Conservation (phyloP, 2,113 vertebrate species). For the Cavia aperea region DNA sequence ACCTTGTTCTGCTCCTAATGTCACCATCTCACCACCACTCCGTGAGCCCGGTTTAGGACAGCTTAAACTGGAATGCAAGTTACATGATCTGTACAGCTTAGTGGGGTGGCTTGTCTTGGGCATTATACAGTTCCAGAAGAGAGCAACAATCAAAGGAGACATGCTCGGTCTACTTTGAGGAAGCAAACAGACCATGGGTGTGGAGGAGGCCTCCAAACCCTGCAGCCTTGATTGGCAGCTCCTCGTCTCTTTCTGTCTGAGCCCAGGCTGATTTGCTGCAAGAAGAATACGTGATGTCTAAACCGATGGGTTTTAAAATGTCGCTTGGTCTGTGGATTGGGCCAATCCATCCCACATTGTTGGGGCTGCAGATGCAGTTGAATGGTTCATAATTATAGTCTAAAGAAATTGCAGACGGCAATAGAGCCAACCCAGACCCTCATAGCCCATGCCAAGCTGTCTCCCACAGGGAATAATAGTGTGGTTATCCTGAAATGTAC, state of each 20-base stretch:
- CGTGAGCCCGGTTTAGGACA: conserved; percentile 27
- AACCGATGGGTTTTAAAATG: conserved; percentile 44
- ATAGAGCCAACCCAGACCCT: conserved; percentile 32
- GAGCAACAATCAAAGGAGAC: background rate
- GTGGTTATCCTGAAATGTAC: background rate
- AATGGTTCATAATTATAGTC: conserved; percentile 56
- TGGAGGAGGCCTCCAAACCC: background rate
- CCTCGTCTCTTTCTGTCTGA: background rate
- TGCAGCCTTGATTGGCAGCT: fast-evolving
- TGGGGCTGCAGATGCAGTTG: conserved; percentile 73
- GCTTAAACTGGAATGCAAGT: conserved; percentile 34
- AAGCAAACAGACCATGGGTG: background rate
- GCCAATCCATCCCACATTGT: conserved; percentile 62
- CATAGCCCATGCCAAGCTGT: conserved; percentile 26
- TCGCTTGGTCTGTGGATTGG: conserved; percentile 47
- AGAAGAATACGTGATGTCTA: conserved; percentile 48
- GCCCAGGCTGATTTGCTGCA: conserved; percentile 51
- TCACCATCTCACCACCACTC: background rate
- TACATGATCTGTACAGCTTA: background rate
- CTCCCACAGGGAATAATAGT: conserved; percentile 28
- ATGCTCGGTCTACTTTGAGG: background rate
- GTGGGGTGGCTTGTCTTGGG: background rate
- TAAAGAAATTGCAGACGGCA: conserved; percentile 68
- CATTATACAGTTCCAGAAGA: background rate
- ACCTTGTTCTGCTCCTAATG: background rate